Evolutionary conservation across 2,113 vertebrate genomes (phyloP), one percentile per base, ranked within the genome.

Genomic region (Chlorodrepanis virens): DNA sequence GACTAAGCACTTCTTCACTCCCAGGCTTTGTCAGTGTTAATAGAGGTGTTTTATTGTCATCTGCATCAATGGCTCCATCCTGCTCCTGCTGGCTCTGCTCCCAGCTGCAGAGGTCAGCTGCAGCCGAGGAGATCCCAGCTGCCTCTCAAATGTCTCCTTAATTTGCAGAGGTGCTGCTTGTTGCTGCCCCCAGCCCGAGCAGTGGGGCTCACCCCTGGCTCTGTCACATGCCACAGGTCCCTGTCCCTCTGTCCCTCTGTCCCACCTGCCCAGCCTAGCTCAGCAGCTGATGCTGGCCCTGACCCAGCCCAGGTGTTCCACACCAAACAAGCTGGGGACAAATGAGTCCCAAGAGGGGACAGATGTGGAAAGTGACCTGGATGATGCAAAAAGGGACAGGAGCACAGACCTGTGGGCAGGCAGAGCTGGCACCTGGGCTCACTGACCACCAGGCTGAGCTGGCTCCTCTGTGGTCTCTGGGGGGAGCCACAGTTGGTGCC

Each of bases 31-130:
- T 14, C 86, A 56, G 21, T 7, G 16, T 10, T 92, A 67, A 69
- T 4, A 40, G 83, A 80, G 67, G 8, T 69, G 78, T 75, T 94
- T 84, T 44, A 83, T 68, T 61, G 71, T 39, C 59, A 52, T 68
- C 83, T 83, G 35, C 71, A 93, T 39, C 70, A 65, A 8, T 25
- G 69, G 50, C 76, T 60, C 83, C 45, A 3, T 40, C 71, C 71
- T 67, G 35, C 80, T 57, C 42, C 75, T 72, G 11, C 68, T 92
- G 95, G 80, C 91, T 40, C 83, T 49, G 64, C 44, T 93, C 89
- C 89, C 76, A 59, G 72, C 49, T n/a, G 35, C 93, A 82, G 91
- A 89, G 83, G 89, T 78, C 86, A 83, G 5, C 63, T 39, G 64
- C 24, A 87, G 45, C 5, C 1, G 0, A 59, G 72, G 35, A 33